Evolutionary conservation across 2,113 vertebrate species (phyloP).

Genomic region (Meleagris gallopavo): DNA sequence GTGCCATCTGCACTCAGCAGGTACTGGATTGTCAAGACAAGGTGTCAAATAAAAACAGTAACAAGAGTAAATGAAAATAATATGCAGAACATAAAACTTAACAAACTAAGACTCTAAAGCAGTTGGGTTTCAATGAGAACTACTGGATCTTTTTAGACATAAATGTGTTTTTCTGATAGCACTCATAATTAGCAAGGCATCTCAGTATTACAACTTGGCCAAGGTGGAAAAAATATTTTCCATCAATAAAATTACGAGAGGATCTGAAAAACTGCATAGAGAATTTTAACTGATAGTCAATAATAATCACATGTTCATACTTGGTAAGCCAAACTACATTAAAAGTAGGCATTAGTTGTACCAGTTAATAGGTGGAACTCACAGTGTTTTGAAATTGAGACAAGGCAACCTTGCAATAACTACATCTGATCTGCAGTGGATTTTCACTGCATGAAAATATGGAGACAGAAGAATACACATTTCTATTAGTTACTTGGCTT

Average conservation of each 20-base stretch:
- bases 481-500: background rate
- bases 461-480: background rate
- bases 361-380: background rate
- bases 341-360: background rate
- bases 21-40: background rate
- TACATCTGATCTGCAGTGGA: conserved; percentile 7
- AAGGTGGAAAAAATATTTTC: background rate
- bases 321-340: background rate
- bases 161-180: background rate
- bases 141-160: background rate
- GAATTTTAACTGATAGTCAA: background rate
- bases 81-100: conserved; percentile 18
- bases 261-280: background rate
- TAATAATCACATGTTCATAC: background rate
- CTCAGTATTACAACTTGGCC: background rate
- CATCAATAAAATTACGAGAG: background rate
- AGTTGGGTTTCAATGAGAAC: conserved; percentile 45
- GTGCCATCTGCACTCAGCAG: conserved; percentile 50
- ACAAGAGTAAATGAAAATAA: conserved; percentile 62
- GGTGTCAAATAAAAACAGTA: conserved; percentile 39
- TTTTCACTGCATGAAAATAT: background rate
- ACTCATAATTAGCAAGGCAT: conserved; percentile 10
- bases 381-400: background rate
- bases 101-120: conserved; percentile 28
- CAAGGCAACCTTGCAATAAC: background rate